These are phyloP conservation scores for Varecia variegata DNA, from an alignment of 2,797 vertebrate species.

Conservation along the genomic window DNA sequence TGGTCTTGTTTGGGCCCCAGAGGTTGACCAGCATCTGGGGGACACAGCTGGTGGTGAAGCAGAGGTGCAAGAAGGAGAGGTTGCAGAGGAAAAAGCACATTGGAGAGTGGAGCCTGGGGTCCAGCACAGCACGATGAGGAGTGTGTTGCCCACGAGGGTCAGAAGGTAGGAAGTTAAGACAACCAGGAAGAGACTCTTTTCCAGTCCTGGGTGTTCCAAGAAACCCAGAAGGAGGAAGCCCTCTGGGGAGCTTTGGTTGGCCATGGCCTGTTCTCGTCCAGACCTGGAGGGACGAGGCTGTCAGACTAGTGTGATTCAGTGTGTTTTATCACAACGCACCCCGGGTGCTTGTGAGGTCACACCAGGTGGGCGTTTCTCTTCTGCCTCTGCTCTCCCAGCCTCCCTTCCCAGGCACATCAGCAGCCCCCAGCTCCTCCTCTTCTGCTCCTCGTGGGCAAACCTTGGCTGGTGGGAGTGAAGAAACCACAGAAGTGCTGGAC, in stretches of 20 bases:
- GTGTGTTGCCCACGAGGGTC: neutral
- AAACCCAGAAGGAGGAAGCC: slow-evolving; percentile 19
- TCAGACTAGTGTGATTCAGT: neutral
- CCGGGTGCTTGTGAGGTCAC: neutral
- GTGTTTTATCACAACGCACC: neutral
- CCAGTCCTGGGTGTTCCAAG: neutral
- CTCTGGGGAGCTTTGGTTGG: neutral
- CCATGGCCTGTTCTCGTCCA: neutral
- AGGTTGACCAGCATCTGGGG: slow-evolving; percentile 9
- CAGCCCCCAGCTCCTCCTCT: neutral
- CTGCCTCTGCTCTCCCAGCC: neutral
- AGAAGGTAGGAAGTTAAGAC: neutral
- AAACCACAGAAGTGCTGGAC: neutral
- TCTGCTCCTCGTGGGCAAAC: neutral
- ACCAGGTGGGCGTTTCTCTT: neutral
- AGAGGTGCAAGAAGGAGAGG: slow-evolving; percentile 27
- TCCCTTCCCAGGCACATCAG: neutral
- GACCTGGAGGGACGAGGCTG: neutral
- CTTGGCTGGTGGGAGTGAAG: neutral
- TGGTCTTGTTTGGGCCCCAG: neutral
- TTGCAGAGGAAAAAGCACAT: slow-evolving; percentile 29
- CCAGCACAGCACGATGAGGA: neutral
- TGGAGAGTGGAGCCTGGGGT: neutral
- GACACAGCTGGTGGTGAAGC: neutral
- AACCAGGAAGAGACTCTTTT: neutral